Evolutionary conservation across 2,113 vertebrate genomes (phyloP).

Genomic region (Calonectris borealis): DNA sequence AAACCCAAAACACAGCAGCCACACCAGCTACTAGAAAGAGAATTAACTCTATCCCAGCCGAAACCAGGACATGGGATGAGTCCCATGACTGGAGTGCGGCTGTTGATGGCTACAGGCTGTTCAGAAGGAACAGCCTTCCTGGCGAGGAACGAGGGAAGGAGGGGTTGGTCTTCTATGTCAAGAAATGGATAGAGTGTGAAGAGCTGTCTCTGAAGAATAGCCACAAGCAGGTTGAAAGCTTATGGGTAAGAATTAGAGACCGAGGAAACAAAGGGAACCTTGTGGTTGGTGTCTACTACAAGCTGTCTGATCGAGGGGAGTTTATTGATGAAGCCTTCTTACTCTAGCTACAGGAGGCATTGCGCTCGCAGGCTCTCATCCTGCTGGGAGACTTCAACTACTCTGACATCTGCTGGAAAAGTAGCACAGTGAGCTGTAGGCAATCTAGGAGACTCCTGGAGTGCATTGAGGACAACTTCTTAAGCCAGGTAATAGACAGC

Average conservation of each 20-base stretch:
- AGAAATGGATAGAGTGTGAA: background rate
- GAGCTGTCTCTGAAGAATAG: background rate
- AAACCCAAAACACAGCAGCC: too few species aligned
- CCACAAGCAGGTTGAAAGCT: background rate
- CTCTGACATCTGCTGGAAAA: background rate
- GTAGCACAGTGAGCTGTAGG: background rate
- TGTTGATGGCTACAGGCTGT: background rate
- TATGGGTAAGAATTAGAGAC: background rate
- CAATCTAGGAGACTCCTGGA: background rate
- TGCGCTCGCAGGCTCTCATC: background rate
- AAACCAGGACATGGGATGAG: too few species aligned
- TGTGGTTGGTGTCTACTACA: background rate
- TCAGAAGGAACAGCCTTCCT: background rate
- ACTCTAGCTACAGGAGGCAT: background rate
- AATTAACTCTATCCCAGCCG: too few species aligned
- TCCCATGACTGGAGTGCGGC: too few species aligned
- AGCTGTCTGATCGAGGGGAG: background rate
- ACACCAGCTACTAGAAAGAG: too few species aligned
- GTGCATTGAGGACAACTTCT: background rate
- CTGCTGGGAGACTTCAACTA: background rate
- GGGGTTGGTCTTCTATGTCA: background rate
- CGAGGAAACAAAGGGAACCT: background rate
- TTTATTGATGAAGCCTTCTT: background rate
- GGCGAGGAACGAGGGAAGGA: background rate
- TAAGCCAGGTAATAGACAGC: too few species aligned